Evolutionary conservation across 2,113 vertebrate genomes (phyloP).

Genomic region (Melospiza georgiana): DNA sequence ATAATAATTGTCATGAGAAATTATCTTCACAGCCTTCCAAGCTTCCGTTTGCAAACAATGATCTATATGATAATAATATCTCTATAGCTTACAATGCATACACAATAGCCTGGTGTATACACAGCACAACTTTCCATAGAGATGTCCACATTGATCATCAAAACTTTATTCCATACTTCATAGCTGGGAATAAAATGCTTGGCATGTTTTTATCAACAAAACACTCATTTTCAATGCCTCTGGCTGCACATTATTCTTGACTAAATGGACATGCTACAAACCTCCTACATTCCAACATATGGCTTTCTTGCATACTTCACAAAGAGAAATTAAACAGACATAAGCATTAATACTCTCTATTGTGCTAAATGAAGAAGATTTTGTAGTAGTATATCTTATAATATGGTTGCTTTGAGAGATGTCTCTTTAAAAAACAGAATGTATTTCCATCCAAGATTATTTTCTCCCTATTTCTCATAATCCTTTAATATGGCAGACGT

Average conservation of each 20-base stretch:
- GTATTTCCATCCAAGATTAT: slow-evolving; percentile 37
- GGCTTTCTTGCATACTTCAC: neutral
- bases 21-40: slow-evolving; percentile 38
- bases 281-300: slow-evolving; percentile 24
- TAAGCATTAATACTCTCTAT: slow-evolving; percentile 4
- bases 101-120: slow-evolving; percentile 1
- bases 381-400: neutral
- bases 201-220: slow-evolving; percentile 16
- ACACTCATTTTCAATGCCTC: slow-evolving; percentile 7
- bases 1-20: slow-evolving; percentile 64
- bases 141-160: slow-evolving; percentile 8
- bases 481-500: neutral
- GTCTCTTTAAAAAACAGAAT: neutral
- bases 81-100: slow-evolving; percentile 20
- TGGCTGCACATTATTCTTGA: slow-evolving; percentile 33
- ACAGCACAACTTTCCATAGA: neutral
- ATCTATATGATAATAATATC: slow-evolving; percentile 44
- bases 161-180: slow-evolving; percentile 19
- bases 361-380: slow-evolving; percentile 14
- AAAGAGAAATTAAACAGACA: slow-evolving; percentile 31
- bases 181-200: slow-evolving; percentile 20
- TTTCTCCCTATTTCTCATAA: slow-evolving; percentile 15
- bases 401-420: neutral
- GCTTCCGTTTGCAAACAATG: slow-evolving; percentile 40
- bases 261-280: slow-evolving; percentile 45